phyloP scores from a whole-genome alignment of 2,113 vertebrate genomes.

The Brachyistius frenatus region DNA sequence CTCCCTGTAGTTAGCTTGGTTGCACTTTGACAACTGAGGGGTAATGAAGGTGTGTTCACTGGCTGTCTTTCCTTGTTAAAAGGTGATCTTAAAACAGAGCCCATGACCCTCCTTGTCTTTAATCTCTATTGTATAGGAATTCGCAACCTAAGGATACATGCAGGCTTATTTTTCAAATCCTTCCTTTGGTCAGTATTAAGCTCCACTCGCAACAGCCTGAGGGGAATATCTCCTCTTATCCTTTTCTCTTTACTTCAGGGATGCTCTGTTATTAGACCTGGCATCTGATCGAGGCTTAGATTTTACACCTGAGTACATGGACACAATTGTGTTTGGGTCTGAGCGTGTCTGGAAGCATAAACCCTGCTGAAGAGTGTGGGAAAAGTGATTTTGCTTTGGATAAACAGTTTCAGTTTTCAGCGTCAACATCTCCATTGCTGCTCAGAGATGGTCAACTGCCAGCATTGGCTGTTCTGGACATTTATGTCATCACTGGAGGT shows the following conservation, averaged over 20 bases:
- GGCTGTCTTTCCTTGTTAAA: constrained; percentile 51
- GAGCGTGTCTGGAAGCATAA: constrained; percentile 36
- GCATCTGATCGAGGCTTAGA: constrained; percentile 66
- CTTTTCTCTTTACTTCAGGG: constrained; percentile 53
- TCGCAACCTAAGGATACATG: constrained; percentile 76
- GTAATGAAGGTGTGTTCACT: constrained; percentile 55
- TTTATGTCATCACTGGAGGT: constrained; percentile 9
- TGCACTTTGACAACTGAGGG: constrained; percentile 36
- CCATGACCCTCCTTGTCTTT: constrained; percentile 59
- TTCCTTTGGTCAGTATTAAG: constrained; percentile 75
- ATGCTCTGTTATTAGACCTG: constrained; percentile 65
- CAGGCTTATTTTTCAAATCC: constrained; percentile 78
- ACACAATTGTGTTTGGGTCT: constrained; percentile 56
- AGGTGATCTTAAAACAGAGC: constrained; percentile 69
- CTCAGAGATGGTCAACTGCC: constrained; percentile 19
- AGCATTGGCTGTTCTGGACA: constrained; percentile 27
- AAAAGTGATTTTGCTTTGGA: constrained; percentile 51
- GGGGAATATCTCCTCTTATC: constrained; percentile 65
- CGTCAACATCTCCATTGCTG: constrained; percentile 22
- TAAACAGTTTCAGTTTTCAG: constrained; percentile 46
- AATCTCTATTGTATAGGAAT: constrained; percentile 79
- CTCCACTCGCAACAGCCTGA: constrained; percentile 62
- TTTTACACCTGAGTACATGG: constrained; percentile 67
- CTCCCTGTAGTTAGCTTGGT: constrained; percentile 37
- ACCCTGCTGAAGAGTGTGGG: constrained; percentile 41